A percentile compares a stretch with the other conserved stretches of the same genome.
Evolutionary conservation across 2,797 vertebrate species (phyloP).

Genomic region (Chiroxiphia lanceolata): DNA sequence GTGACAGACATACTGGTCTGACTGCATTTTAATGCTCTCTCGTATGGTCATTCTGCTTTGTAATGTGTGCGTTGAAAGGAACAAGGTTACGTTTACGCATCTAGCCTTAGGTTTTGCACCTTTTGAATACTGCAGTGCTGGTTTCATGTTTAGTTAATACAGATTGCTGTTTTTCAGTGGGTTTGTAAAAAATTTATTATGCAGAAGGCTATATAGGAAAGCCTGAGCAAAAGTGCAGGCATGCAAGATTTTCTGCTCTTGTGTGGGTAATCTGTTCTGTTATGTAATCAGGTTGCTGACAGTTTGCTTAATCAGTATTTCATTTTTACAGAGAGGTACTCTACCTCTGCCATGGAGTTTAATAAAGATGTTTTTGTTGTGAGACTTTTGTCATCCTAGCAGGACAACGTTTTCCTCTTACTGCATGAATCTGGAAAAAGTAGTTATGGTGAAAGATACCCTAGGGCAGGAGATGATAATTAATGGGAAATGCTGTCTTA

Average conservation of each 20-base stretch:
- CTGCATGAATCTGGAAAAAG: not conserved
- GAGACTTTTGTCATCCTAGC: not conserved
- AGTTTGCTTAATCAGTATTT: slow-evolving; percentile 6
- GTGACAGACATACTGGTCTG: not conserved
- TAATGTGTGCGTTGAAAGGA: not conserved
- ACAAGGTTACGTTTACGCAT: not conserved
- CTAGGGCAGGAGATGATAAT: not conserved
- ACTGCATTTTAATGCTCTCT: accelerated
- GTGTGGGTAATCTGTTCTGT: not conserved
- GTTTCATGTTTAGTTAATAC: not conserved
- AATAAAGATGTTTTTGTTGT: not conserved
- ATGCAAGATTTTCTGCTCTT: not conserved
- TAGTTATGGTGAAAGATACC: not conserved
- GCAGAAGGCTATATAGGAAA: not conserved
- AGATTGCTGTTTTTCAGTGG: not conserved
- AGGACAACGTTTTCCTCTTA: not conserved
- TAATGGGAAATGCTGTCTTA: not conserved
- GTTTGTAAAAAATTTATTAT: not conserved
- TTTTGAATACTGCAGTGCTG: not conserved
- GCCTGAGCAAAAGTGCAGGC: not conserved
- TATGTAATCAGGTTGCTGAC: not conserved
- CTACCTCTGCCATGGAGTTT: not conserved
- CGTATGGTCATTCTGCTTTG: not conserved
- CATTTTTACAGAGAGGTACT: not conserved
- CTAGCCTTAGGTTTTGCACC: not conserved